These are phyloP conservation scores for Drosophila ficusphila DNA, from an alignment of 1,140 invertebrate genomes.

Conservation along the genomic window DNA sequence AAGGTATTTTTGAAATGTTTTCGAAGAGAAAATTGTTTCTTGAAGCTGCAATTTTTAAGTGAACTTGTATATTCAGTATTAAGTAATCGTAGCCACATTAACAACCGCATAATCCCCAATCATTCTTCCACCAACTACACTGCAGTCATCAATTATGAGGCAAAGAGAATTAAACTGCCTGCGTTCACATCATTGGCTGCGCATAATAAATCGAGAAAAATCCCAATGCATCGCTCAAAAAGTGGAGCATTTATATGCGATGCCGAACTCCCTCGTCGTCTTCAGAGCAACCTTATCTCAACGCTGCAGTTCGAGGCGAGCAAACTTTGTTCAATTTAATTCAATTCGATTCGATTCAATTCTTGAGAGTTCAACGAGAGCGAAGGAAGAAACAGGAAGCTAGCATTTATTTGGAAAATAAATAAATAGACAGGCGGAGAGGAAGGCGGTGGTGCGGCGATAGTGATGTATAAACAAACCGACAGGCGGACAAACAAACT, in stretches of 20 bases:
- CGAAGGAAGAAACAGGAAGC: constrained; percentile 4
- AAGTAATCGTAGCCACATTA: not conserved
- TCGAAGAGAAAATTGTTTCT: too few species aligned
- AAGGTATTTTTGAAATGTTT: too few species aligned
- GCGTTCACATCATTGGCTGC: constrained; percentile 17
- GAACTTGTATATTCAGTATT: too few species aligned
- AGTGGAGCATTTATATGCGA: constrained; percentile 34
- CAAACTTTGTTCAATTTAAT: constrained; percentile 61
- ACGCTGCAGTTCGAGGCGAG: constrained; percentile 30
- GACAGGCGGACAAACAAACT: constrained; percentile 60
- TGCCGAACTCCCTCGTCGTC: not conserved
- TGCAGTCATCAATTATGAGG: constrained; percentile 14
- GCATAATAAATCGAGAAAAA: constrained; percentile 36
- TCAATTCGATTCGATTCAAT: constrained; percentile 73
- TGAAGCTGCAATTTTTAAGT: too few species aligned
- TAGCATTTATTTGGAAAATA: constrained; percentile 69
- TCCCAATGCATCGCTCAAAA: constrained; percentile 27
- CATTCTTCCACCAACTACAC: not conserved
- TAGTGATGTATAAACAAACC: constrained; percentile 65
- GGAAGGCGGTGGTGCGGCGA: constrained; percentile 7
- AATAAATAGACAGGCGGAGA: constrained; percentile 52
- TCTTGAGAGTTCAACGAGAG: constrained; percentile 32
- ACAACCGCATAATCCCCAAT: not conserved
- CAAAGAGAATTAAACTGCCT: constrained; percentile 4
- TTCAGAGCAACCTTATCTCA: constrained; percentile 31